Percentiles rank a stretch among this genome's conserved stretches.
These are phyloP conservation scores for Exephanes ischioxanthus DNA, from an alignment of 2,888 invertebrate genomes.

Conservation along the genomic window DNA sequence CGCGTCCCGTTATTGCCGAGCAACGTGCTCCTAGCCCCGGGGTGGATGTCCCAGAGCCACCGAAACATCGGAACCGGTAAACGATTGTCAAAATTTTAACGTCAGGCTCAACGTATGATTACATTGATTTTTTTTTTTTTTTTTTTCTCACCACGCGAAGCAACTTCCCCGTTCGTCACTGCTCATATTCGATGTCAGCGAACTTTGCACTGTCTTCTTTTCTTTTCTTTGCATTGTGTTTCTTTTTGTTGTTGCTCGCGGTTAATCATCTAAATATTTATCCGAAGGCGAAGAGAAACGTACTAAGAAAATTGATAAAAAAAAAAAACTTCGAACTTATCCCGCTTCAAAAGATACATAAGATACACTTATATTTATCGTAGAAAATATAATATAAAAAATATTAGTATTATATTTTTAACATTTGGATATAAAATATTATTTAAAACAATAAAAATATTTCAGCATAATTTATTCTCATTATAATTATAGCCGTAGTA, in stretches of 20 bases:
- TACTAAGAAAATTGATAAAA: too few relatives aligned
- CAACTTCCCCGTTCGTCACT: not conserved
- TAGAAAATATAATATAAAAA: too few relatives aligned
- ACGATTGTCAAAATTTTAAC: slow-evolving; percentile 21
- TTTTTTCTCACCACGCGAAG: not conserved
- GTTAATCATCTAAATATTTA: not conserved
- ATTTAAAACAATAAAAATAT: too few relatives aligned
- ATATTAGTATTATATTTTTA: too few relatives aligned
- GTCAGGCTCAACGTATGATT: not conserved
- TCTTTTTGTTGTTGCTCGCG: not conserved
- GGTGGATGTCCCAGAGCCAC: slow-evolving; percentile 12
- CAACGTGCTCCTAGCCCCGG: slow-evolving; percentile 15
- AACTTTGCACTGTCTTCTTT: not conserved
- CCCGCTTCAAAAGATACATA: too few relatives aligned
- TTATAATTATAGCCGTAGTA: too few relatives aligned
- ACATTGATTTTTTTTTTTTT: slow-evolving; percentile 2
- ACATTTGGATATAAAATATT: too few relatives aligned
- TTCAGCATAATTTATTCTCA: too few relatives aligned
- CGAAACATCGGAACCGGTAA: slow-evolving; percentile 4
- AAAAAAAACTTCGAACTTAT: too few relatives aligned
- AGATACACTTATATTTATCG: too few relatives aligned
- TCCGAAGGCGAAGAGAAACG: too few relatives aligned
- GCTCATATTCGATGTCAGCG: not conserved
- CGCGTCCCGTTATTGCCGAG: slow-evolving; percentile 34
- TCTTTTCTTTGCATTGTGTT: not conserved